Evolutionary conservation across 2,888 invertebrate genomes (phyloP).

Genomic region (Drosophila tripunctata): DNA sequence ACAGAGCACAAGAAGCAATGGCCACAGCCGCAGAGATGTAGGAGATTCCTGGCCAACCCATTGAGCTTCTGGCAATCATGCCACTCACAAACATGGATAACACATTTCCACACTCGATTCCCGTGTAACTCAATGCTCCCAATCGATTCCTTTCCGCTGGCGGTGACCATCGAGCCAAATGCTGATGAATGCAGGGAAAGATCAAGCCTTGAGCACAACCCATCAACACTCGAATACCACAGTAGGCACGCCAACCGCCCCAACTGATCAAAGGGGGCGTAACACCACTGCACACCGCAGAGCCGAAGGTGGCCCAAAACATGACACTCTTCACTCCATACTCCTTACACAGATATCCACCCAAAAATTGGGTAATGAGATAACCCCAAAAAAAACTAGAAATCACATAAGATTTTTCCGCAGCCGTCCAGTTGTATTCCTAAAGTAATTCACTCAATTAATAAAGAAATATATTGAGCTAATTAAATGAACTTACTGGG

Average conservation of each 20-base stretch:
- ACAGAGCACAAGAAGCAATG: conserved; percentile 85
- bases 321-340: conserved; percentile 88
- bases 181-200: conserved; percentile 82
- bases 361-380: conserved; percentile 86
- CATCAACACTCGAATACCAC: conserved; percentile 86
- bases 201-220: conserved; percentile 88
- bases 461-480: neutral
- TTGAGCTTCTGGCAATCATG: neutral
- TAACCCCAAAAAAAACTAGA: conserved; percentile 82
- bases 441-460: neutral
- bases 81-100: conserved; percentile 46
- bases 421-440: conserved; percentile 84
- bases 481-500: conserved; percentile 78
- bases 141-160: conserved; percentile 86
- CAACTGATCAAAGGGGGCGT: conserved; percentile 88
- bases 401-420: conserved; percentile 19
- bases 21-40: conserved; percentile 84
- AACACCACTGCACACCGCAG: conserved; percentile 87
- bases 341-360: conserved; percentile 81
- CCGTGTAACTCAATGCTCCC: conserved; percentile 85
- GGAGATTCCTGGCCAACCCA: conserved; percentile 1
- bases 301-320: conserved; percentile 86
- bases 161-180: conserved; percentile 88
- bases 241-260: conserved; percentile 87
- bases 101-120: conserved; percentile 88